phyloP scores from a whole-genome alignment of 2,113 vertebrate genomes.

The Echinops telfairi region DNA sequence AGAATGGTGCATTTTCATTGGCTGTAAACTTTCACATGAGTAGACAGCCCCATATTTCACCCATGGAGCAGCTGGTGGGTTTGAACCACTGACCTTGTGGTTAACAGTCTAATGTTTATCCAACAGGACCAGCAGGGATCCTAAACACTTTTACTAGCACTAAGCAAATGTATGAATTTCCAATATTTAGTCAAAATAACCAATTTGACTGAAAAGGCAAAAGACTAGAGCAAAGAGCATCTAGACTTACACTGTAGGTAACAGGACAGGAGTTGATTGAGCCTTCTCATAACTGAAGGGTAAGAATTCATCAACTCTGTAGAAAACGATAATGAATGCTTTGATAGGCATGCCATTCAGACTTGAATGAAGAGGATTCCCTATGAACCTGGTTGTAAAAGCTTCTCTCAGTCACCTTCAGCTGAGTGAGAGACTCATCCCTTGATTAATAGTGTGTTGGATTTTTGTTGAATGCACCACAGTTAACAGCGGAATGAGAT shows the following conservation, averaged over 20 bases:
- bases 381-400: constrained; percentile 1
- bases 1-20: too few relatives aligned
- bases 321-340: not conserved
- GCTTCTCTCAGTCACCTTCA: not conserved
- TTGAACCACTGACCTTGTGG: too few relatives aligned
- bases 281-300: not conserved
- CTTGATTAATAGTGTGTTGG: not conserved
- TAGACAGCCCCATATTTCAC: too few relatives aligned
- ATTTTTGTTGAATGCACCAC: constrained; percentile 38
- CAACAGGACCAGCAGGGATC: too few relatives aligned
- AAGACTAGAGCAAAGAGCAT: not conserved
- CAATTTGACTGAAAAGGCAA: constrained; percentile 34
- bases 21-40: too few relatives aligned
- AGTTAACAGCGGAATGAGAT: not conserved
- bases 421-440: not conserved
- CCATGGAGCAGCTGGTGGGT: too few relatives aligned
- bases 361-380: constrained; percentile 5
- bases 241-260: not conserved
- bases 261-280: not conserved
- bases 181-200: not conserved
- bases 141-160: not conserved
- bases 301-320: not conserved
- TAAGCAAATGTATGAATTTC: not conserved
- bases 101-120: too few relatives aligned
- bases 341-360: not conserved